A percentile compares a stretch with the other conserved stretches of the same genome.
Conservation (phyloP, 2,113 vertebrate species). For the Capricornis sumatraensis region DNA sequence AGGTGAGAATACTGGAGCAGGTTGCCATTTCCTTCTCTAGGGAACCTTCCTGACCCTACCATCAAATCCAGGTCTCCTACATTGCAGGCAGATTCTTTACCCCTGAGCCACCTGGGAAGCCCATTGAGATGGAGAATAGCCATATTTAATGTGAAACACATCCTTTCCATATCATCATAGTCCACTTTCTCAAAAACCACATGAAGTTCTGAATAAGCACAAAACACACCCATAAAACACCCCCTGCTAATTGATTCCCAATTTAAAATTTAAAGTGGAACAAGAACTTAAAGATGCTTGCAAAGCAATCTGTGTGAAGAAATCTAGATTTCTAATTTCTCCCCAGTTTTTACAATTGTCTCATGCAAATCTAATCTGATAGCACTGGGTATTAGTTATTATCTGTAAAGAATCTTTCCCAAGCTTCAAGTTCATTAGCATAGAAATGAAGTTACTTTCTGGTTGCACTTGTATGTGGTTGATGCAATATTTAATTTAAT, state of each 20-base stretch:
- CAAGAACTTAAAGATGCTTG: not conserved
- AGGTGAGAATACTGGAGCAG: not conserved
- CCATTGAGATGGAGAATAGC: not conserved
- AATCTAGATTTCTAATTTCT: not conserved
- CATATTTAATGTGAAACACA: not conserved
- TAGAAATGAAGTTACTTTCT: constrained; percentile 7
- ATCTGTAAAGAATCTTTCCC: not conserved
- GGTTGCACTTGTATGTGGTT: not conserved
- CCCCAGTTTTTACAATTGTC: not conserved
- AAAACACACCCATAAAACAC: not conserved
- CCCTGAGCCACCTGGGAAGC: not conserved
- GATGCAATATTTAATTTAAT: not conserved
- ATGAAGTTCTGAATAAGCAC: not conserved
- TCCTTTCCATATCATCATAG: not conserved
- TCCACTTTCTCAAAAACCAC: not conserved
- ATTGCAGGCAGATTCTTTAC: not conserved
- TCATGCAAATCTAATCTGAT: not conserved
- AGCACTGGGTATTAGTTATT: not conserved
- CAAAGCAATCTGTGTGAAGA: not conserved
- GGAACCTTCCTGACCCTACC: not conserved
- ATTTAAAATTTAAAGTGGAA: not conserved
- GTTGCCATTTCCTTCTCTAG: not conserved
- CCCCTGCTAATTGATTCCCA: not conserved
- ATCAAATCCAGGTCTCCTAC: not conserved
- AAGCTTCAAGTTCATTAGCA: not conserved